Base-by-base conservation (phyloP, 2,113 vertebrate species). In the Anhinga rufa region DNA sequence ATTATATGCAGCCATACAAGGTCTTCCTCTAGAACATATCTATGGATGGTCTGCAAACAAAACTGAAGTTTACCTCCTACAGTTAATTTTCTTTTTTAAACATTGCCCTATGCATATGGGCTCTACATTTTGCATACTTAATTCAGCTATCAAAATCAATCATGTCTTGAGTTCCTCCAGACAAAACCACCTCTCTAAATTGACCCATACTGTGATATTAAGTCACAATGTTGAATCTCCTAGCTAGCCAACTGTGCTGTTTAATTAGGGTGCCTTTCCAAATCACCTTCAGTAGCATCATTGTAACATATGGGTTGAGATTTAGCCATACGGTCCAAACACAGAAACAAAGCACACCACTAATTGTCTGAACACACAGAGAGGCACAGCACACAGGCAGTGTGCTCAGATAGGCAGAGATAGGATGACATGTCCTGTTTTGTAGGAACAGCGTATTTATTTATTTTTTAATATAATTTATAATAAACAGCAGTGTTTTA, bases 251-350 rank as follows among this genome's bases (percentile, higher is more conserved):
- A 76, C 72, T 83, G 77, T 49, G 61, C 19, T 36, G 3, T 61
- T 91, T 86, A 93, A 82, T 91, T 82, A 83, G 57, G 61, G 61
- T 76, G 91, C 42, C 72, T 93, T 91, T 93, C 71, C 66, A 86
- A 80, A 93, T 83, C 81, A 62, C 72, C 80, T 82, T 82, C 49
- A 65, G 29, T 82, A 75, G 26, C 51, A 36, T n/a, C 3, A 0
- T 31, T 61, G 55, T 52, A 82, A 86, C 88, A 88, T 51, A 61
- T 44, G 80, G 74, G 61, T 42, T 82, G 80, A 93, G 61, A 42
- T 79, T 69, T 14, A 82, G 66, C 51, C 79, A 74, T 69, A 74
- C 3, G 4, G 48, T 54, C n/a, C 51, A 79, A 75, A 52, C 51
- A 24, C 6, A 46, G 72, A 32, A 80, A 58, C 28, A 64, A 71